Evolutionary conservation across 2,797 vertebrate species (phyloP).

Genomic region (Pygocentrus nattereri): DNA sequence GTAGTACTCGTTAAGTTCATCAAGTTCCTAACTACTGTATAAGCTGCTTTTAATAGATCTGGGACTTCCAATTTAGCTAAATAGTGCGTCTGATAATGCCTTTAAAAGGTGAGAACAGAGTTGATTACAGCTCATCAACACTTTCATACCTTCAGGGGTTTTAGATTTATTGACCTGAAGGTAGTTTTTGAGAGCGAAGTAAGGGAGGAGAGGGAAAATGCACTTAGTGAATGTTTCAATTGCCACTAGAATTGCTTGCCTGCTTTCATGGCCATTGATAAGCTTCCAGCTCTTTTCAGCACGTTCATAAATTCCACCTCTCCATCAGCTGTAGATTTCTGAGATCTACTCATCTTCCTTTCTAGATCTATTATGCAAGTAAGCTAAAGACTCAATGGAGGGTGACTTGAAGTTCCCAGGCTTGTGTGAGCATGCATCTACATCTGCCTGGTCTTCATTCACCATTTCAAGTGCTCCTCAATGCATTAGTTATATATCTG

Average conservation of each 20-base stretch:
- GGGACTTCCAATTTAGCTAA: slow-evolving; percentile 30
- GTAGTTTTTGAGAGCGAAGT: background rate
- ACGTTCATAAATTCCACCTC: background rate
- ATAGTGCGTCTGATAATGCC: slow-evolving; percentile 38
- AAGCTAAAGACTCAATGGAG: background rate
- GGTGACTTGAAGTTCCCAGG: background rate
- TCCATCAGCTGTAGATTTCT: background rate
- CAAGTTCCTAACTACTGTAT: slow-evolving; percentile 40
- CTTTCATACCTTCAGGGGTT: slow-evolving; percentile 24
- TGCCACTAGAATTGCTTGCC: background rate
- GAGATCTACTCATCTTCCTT: background rate
- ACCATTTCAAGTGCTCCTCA: background rate
- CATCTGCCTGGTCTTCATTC: slow-evolving; percentile 2
- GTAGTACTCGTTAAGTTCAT: slow-evolving; percentile 48
- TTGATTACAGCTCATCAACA: slow-evolving; percentile 29
- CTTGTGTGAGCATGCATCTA: background rate
- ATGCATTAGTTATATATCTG: slow-evolving; percentile 13
- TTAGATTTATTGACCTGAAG: background rate
- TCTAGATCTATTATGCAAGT: background rate
- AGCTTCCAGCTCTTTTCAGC: background rate
- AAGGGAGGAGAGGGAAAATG: background rate
- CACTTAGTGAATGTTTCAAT: background rate
- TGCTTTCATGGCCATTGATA: slow-evolving; percentile 3
- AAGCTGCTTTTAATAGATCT: slow-evolving; percentile 51
- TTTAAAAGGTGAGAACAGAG: slow-evolving; percentile 4